Evolutionary conservation across 2,113 vertebrate genomes (phyloP), one percentile per base, ranked within the genome.

Genomic region (Rhea americana): DNA sequence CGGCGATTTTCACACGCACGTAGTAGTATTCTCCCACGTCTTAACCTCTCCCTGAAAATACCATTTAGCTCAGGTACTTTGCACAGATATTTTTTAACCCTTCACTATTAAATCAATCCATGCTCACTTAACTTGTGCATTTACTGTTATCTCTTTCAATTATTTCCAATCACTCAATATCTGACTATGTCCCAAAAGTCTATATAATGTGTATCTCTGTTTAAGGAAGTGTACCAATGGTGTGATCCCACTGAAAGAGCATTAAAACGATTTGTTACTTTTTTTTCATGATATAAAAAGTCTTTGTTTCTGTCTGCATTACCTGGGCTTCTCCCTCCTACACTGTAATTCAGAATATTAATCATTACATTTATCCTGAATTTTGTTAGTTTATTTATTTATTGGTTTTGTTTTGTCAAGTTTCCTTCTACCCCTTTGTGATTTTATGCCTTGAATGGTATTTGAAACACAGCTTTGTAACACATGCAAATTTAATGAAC

Each of bases 401-500:
- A 15, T 39, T 67, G 1, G 5, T 13, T 86, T 84, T 84, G 24
- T 47, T 89, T 47, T 79, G 32, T 35, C 24, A 86, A 75, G n/a
- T 4, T 55, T 90, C 26, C 50, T 74, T 70, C 28, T 67, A 20
- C 13, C 10, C 14, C 41, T 81, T 11, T 48, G 55, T 48, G 47
- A 4, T 63, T 93, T 84, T 85, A 26, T 22, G 72, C 25, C 30
- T 73, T 88, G 58, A 67, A 1, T 11, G 21, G 26, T 77, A 47
- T 82, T 67, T 91, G 68, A 85, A 88, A 70, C 21, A 35, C 74
- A 77, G 6, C 35, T 82, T 55, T 39, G 21, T 48, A 82, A 50
- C 47, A 30, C 59, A 87, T 58, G 25, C 21, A 89, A 87, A 85
- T 93, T 85, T 87, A 91, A 95, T 72, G 82, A 90, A 82, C 12